Evolutionary conservation across 2,888 invertebrate species (phyloP), one percentile per base, ranked within the genome.

Genomic region (Cetonia aurata): DNA sequence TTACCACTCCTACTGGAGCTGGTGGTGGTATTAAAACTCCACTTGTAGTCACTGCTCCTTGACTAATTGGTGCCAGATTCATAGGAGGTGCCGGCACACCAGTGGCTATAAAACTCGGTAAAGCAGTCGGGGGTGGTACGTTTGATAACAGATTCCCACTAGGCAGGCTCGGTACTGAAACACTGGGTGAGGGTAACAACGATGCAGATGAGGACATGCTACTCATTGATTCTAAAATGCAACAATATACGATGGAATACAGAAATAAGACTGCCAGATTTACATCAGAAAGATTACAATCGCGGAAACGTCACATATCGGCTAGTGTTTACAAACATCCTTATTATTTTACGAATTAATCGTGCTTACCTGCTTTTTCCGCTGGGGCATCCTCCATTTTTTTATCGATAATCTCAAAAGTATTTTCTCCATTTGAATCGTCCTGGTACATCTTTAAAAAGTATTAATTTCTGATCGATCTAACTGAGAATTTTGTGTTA

Each of bases 111-210:
- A 92, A 92, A 81, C 89, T 91, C 0, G 92, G 92, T 50, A 92
- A 84, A 76, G 89, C 88, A 31, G 88, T 86, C 0, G 92, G 92
- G 4, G 92, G 92, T 53, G 90, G 87, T n/a, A 92, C 88, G 77
- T 88, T 91, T 0, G 91, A 91, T 66, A 92, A 80, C 71, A 92
- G 80, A 80, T 90, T 91, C 50, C 89, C 89, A 41, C 86, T 80
- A 6, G 84, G 83, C 6, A 78, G 76, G 1, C 71, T 77, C 3
- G 75, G 56, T 19, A 82, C 80, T 3, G 84, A 82, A n/a, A 80
- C 78, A 13, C 83, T 81, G 50, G 88, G 84, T 10, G 86, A 84
- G 44, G 89, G 82, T 62, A 85, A 74, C 19, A 85, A 75, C 17
- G 85, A 82, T 6, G 83, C 79, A 4, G 85, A 79, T 10, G 84